These are phyloP conservation scores for Coracopsis vasa DNA, from an alignment of 2,113 vertebrate species.

Conservation along the genomic window DNA sequence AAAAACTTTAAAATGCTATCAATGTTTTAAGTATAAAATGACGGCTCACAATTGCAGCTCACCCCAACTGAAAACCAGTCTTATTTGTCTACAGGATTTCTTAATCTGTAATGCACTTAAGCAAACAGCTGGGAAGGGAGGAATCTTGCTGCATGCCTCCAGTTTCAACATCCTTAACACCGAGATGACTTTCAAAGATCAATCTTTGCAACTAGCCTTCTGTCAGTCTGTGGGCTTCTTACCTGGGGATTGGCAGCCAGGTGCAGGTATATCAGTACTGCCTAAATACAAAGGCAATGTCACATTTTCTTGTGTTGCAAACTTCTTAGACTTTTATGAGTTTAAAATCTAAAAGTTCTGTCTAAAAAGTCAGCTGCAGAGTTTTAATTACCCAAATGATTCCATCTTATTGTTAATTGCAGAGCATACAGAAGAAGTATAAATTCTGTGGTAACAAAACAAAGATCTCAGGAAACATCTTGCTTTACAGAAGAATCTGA, in stretches of 20 bases:
- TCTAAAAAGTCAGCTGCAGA: neutral
- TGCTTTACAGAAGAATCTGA: neutral
- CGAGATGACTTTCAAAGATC: neutral
- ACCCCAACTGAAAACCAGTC: neutral
- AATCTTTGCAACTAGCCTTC: neutral
- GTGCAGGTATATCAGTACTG: neutral
- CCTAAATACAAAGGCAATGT: neutral
- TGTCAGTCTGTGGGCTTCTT: neutral
- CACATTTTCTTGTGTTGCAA: neutral
- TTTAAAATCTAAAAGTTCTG: neutral
- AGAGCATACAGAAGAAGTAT: neutral
- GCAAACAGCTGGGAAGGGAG: neutral
- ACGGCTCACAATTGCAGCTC: neutral
- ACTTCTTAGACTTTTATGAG: neutral
- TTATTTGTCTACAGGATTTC: neutral
- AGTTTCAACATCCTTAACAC: neutral
- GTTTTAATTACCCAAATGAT: neutral
- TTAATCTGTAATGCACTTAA: neutral
- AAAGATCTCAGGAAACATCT: neutral
- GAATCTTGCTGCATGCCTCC: neutral
- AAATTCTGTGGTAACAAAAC: neutral
- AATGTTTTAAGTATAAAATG: neutral
- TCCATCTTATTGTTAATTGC: neutral
- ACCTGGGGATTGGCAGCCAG: neutral
- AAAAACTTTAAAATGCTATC: neutral